A percentile compares a stretch with the other conserved stretches of the same genome.
phyloP scores from a whole-genome alignment of 2,888 invertebrate genomes.

The Helicoverpa assulta region DNA sequence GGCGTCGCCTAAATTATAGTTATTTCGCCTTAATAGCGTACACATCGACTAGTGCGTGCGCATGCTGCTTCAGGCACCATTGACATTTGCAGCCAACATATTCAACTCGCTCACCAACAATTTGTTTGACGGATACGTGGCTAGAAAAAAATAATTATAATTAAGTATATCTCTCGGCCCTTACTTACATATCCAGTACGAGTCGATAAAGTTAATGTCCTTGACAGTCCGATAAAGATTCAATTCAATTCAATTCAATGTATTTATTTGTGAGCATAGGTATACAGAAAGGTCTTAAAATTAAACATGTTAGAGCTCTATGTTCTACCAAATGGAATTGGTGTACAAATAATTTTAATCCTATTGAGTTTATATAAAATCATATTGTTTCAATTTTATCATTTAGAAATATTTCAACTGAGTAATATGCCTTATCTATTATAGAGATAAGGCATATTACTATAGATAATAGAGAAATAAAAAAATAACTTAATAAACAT shows the following conservation, averaged over 20 bases:
- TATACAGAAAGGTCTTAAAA: no score
- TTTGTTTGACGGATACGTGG: conserved; percentile 64
- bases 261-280: no score
- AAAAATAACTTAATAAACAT: conserved; percentile 42
- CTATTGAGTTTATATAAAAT: no score
- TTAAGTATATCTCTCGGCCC: conserved; percentile 28
- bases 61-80: conserved; percentile 76
- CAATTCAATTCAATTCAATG: no score
- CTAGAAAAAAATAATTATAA: conserved; percentile 50
- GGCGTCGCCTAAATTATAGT: conserved; percentile 86
- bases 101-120: conserved; percentile 62
- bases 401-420: no score
- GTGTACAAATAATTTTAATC: no score
- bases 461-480: conserved; percentile 31
- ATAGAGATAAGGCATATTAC: no score
- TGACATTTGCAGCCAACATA: conserved; percentile 79
- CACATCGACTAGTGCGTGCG: conserved; percentile 83
- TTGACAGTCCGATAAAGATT: conserved; percentile 42
- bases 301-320: no score
- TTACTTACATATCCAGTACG: conserved; percentile 35
- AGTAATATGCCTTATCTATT: no score
- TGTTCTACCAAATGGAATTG: no score
- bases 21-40: conserved; percentile 87
- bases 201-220: conserved; percentile 49
- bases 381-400: no score